Conservation (phyloP, 2,888 invertebrate species). For the Acronicta aceris region DNA sequence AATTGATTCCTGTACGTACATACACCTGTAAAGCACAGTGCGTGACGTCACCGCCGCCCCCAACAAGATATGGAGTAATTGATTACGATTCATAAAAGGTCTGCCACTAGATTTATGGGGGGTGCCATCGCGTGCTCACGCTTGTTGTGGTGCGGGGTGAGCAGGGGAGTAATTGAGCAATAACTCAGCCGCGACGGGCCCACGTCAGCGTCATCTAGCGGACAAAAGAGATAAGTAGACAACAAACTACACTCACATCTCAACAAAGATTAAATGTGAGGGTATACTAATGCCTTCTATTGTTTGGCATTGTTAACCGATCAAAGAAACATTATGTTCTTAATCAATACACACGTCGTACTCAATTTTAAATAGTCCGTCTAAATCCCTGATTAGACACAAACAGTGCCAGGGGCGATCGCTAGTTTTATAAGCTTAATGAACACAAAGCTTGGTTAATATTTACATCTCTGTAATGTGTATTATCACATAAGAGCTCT, state of each 20-base stretch:
- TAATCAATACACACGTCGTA: background rate
- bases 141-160: slow-evolving; percentile 5
- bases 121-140: slow-evolving; percentile 25
- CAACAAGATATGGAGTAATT: slow-evolving; percentile 19
- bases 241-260: background rate
- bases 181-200: slow-evolving; percentile 46
- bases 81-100: slow-evolving; percentile 41
- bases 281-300: too few relatives aligned
- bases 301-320: too few relatives aligned
- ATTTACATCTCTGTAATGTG: background rate
- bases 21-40: slow-evolving; percentile 4
- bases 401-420: slow-evolving; percentile 1
- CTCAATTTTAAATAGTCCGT: background rate
- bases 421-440: background rate
- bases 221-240: background rate
- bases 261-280: background rate
- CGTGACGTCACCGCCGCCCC: background rate
- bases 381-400: background rate
- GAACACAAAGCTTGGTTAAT: background rate
- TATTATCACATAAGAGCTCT: slow-evolving; percentile 1
- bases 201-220: slow-evolving; percentile 28
- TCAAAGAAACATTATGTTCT: too few relatives aligned
- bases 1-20: background rate
- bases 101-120: slow-evolving; percentile 45
- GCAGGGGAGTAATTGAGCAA: slow-evolving; percentile 51